Conservation (phyloP, 2,797 vertebrate genomes). For the Gambusia yucatana region DNA sequence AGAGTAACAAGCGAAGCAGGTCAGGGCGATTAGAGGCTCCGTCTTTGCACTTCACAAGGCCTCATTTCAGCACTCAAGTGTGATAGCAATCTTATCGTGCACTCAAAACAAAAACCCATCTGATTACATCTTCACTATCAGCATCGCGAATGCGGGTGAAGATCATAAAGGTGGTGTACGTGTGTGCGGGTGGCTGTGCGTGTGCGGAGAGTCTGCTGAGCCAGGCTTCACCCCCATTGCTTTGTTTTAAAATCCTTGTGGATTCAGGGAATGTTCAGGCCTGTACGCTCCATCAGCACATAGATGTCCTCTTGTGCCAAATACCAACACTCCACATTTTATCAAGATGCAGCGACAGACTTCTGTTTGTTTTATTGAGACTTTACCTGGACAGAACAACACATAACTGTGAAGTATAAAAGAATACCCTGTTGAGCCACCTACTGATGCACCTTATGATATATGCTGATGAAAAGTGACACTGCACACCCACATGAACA, state of each 20-base stretch:
- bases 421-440: background rate
- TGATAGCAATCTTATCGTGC: conserved; percentile 66
- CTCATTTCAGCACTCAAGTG: conserved; percentile 57
- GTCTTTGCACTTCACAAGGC: conserved; percentile 28
- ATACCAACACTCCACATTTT: background rate
- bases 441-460: background rate
- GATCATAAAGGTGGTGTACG: conserved; percentile 41
- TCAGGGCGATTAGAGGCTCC: conserved; percentile 43
- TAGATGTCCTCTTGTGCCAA: conserved; percentile 46
- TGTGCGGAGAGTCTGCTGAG: conserved; percentile 55
- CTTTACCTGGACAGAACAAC: background rate
- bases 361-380: background rate
- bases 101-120: conserved; percentile 62
- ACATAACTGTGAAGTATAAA: background rate
- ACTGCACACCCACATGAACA: background rate
- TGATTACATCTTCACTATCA: conserved; percentile 66
- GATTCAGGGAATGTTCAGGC: conserved; percentile 73
- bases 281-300: conserved; percentile 71
- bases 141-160: conserved; percentile 65
- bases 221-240: conserved; percentile 65
- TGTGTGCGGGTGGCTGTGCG: conserved; percentile 25
- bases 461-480: background rate
- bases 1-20: conserved; percentile 37
- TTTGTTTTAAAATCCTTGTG: conserved; percentile 74
- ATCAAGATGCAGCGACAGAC: background rate